These are phyloP conservation scores for Fistularia tabacaria DNA, from an alignment of 2,797 vertebrate species.

Conservation along the genomic window DNA sequence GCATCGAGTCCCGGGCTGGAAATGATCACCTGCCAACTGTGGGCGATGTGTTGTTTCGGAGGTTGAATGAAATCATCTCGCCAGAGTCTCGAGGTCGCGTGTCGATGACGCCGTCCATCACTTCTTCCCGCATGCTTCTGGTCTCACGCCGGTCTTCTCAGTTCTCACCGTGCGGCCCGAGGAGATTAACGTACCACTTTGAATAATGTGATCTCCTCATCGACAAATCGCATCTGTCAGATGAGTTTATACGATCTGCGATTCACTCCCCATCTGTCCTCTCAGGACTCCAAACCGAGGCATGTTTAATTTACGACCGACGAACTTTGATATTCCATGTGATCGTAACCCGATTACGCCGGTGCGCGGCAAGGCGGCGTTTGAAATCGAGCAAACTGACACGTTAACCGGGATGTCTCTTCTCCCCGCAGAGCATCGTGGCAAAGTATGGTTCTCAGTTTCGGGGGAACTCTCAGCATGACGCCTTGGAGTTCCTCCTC, in stretches of 20 bases:
- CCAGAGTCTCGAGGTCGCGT: no score
- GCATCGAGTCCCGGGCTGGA: no score
- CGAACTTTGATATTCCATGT: neutral
- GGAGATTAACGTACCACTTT: constrained; percentile 7
- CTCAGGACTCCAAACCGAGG: no score
- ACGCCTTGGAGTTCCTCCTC: constrained; percentile 92
- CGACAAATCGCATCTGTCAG: constrained; percentile 7
- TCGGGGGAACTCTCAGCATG: constrained; percentile 89
- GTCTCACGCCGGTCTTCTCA: no score
- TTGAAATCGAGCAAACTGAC: constrained; percentile 1
- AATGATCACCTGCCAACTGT: no score
- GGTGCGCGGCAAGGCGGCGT: constrained; percentile 2
- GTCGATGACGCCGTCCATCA: no score
- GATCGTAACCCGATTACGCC: constrained; percentile 11
- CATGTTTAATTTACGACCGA: no score
- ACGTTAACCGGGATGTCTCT: constrained; percentile 10
- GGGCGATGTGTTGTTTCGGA: no score
- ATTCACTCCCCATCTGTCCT: no score
- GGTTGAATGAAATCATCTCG: no score
- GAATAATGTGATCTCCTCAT: constrained; percentile 8
- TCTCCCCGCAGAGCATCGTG: constrained; percentile 79
- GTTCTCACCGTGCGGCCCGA: no score
- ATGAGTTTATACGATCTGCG: neutral
- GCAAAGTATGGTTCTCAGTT: constrained; percentile 90
- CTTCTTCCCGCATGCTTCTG: no score